Evolutionary conservation across 1,140 invertebrate species (phyloP), one percentile per base, ranked within the genome.

Genomic region (Streblospio benedicti): DNA sequence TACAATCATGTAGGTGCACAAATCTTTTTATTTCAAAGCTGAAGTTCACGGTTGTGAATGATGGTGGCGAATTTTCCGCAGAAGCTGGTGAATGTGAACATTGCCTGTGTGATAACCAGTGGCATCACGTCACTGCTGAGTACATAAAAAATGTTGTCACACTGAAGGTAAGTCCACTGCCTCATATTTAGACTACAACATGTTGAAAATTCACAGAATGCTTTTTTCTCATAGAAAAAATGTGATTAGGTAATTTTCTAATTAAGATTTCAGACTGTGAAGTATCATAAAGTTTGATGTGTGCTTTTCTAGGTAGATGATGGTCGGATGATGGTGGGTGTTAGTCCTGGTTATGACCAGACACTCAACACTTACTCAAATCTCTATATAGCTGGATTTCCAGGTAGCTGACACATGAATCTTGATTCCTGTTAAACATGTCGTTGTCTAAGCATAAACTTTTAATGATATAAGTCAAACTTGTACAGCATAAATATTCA

Each of bases 341-440:
- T 69, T 49, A 66, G 57, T 57, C 43, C 31, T 1, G 69, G 75
- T 58, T 64, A 64, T 20, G 76, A 81, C 30, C 80, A 81, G 3
- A 69, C 73, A 38, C 74, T 75, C 0, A 74, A 73, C 33, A 82
- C 81, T 4, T 77, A 81, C 54, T 83, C 83, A 63, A 84, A 88
- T 23, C 77, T 93, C 0, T 91, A 88, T 65, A 86, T 94, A 67
- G 91, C 89, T 43, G 91, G 91, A 45, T 71, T 92, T 69, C 88
- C 89, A 78, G 88, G 91, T 92, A 72, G 30, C n/a, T 43, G n/a
- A 1, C 20, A 20, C 16, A 23, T 4, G 27, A 4, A 65, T 25
- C 27, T 30, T 5, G 30, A 31, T 50, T 33, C 18, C 30, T 20
- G 9, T 60, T 38, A 50, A 23, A n/a, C n/a, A 16, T 27, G 30